Conservation (phyloP, 2,888 invertebrate species). For the Trichogramma dendrolimi region DNA sequence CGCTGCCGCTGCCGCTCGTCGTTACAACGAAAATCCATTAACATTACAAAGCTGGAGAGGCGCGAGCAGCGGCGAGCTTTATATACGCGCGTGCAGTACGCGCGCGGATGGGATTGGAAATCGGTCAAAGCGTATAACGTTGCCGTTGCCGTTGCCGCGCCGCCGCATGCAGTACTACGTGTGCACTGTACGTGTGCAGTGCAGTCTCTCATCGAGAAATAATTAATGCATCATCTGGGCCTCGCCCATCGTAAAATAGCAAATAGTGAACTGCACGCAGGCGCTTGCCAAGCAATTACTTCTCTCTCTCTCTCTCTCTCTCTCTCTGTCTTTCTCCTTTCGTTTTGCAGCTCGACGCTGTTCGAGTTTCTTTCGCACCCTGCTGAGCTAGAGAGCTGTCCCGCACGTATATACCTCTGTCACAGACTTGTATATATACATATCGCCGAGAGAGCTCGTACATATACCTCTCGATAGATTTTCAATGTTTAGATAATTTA, state of each 20-base stretch:
- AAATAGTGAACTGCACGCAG: background rate
- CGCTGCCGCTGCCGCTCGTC: too few relatives aligned
- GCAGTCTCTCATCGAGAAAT: constrained; percentile 7
- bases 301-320: background rate
- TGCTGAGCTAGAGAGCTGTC: too few relatives aligned
- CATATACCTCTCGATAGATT: too few relatives aligned
- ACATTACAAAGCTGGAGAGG: constrained; percentile 17
- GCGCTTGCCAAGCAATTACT: background rate
- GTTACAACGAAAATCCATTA: constrained; percentile 14
- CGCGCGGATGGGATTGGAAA: background rate
- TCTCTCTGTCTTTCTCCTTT: constrained; percentile 1
- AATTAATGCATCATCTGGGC: constrained; percentile 20
- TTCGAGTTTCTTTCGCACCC: too few relatives aligned
- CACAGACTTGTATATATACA: too few relatives aligned
- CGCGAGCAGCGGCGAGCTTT: constrained; percentile 13
- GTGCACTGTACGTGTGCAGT: too few relatives aligned
- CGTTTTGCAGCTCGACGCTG: background rate
- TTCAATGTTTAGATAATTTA: too few relatives aligned
- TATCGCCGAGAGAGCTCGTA: too few relatives aligned
- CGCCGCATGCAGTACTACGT: too few relatives aligned
- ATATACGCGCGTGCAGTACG: constrained; percentile 1
- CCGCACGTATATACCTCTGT: too few relatives aligned
- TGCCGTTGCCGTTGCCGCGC: too few relatives aligned
- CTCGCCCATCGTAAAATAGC: background rate
- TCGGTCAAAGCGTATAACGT: too few relatives aligned